Evolutionary conservation across 2,113 vertebrate species (phyloP), one percentile per base, ranked within the genome.

Genomic region (Callithrix jacchus): DNA sequence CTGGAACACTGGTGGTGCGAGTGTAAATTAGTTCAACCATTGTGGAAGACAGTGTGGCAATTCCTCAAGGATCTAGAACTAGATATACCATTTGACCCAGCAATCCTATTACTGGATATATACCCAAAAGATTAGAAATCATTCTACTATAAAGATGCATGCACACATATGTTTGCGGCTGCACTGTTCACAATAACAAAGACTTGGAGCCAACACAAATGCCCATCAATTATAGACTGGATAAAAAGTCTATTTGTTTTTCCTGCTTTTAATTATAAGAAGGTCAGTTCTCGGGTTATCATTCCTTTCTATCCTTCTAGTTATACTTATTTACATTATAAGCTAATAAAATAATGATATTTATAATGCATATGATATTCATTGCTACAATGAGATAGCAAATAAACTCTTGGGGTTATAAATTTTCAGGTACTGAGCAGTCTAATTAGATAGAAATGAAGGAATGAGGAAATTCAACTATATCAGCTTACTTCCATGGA

Each of bases 371-470:
- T 47, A 79, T 94, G 42, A 58, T 92, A 92, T 85, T 73, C 85
- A 93, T 64, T 79, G 40, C 56, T 64, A 8, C 14, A 68, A 32
- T 81, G 12, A 94, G 64, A 94, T 71, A 82, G 17, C 68, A 84
- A 45, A 93, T 94, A 77, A 89, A 81, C 47, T 95, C 32, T 45
- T 42, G 3, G 14, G 45, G 18, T 79, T 92, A 85, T 96, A 42
- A 45, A 84, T 96, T 85, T 85, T 86, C n/a, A 88, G 70, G 16
- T 88, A 71, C 52, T 83, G 35, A 91, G 40, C 77, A 79, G 30
- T 96, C 96, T 96, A 93, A 96, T 97, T 56, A 93, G 40, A 88
- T 42, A 83, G 77, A 95, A 90, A 94, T 61, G 79, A 87, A 94
- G 18, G 84, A 37, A 90, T 17, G 86, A 96, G 93, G 93, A 73